These are phyloP conservation scores for Ibycter americanus DNA, from an alignment of 2,797 vertebrate genomes.

Conservation along the genomic window DNA sequence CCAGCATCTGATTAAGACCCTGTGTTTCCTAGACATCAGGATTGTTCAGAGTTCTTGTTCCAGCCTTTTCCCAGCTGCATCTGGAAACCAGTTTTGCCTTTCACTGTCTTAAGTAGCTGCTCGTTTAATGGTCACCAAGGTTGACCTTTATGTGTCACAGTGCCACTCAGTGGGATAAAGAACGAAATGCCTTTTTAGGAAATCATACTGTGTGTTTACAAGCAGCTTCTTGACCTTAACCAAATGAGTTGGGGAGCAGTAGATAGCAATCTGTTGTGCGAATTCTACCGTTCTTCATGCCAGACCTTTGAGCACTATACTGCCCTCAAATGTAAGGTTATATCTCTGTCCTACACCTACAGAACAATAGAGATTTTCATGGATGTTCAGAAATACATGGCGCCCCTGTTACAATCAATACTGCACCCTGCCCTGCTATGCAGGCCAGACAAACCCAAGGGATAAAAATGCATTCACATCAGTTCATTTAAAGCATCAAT, in stretches of 20 bases:
- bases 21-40: not conserved
- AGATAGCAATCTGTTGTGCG: not conserved
- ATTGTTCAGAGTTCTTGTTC: not conserved
- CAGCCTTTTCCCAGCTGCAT: not conserved
- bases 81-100: constrained; percentile 21
- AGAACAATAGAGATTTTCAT: not conserved
- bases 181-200: constrained; percentile 12
- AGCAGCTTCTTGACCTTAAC: constrained; percentile 57
- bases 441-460: not conserved
- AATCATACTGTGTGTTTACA: constrained; percentile 21
- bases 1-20: not conserved
- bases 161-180: constrained; percentile 35
- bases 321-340: not conserved
- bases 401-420: not conserved
- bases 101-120: not conserved
- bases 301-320: not conserved
- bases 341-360: not conserved
- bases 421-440: not conserved
- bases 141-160: constrained; percentile 33
- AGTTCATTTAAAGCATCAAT: not conserved
- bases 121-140: not conserved
- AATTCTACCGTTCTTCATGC: not conserved
- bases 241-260: not conserved
- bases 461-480: not conserved
- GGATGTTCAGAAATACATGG: not conserved